These are phyloP conservation scores for Beaufortia kweichowensis DNA, from an alignment of 2,113 vertebrate species.

Conservation along the genomic window DNA sequence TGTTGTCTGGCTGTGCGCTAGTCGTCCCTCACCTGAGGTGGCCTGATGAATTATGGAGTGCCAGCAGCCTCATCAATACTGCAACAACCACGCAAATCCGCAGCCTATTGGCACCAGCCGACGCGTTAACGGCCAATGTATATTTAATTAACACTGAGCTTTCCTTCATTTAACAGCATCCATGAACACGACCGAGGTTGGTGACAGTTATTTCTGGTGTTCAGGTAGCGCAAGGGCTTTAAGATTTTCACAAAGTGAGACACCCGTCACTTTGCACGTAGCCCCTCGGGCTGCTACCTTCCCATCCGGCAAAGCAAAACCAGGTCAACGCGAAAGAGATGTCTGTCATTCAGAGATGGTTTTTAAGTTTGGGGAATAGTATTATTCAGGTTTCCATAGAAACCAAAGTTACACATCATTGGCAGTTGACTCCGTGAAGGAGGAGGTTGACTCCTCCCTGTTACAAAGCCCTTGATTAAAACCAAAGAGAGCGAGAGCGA, in stretches of 20 bases:
- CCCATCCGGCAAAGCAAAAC: constrained; percentile 3
- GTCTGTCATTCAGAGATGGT: constrained; percentile 32
- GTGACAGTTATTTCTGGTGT: constrained; percentile 36
- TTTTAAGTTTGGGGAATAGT: constrained; percentile 38
- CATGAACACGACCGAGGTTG: constrained; percentile 1
- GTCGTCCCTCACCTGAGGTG: constrained; percentile 74
- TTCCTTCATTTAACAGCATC: constrained; percentile 27
- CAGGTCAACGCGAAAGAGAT: constrained; percentile 11
- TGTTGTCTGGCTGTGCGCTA: constrained; percentile 63
- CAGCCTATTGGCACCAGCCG: constrained; percentile 77
- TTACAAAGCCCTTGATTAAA: constrained; percentile 49
- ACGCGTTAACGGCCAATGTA: constrained; percentile 76
- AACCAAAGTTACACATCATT: constrained; percentile 49
- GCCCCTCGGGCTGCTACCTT: constrained; percentile 10
- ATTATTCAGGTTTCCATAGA: constrained; percentile 49
- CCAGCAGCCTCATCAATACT: constrained; percentile 76
- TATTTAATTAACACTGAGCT: constrained; percentile 80
- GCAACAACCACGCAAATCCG: constrained; percentile 79
- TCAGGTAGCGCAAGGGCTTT: constrained; percentile 29
- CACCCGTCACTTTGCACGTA: constrained; percentile 12
- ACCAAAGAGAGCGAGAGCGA: constrained; percentile 28
- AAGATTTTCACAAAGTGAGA: constrained; percentile 19
- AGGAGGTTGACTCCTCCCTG: constrained; percentile 34
- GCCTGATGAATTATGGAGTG: constrained; percentile 78
- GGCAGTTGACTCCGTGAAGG: constrained; percentile 33